phyloP scores from a whole-genome alignment of 2,888 invertebrate genomes.

The Chrysodeixis includens region DNA sequence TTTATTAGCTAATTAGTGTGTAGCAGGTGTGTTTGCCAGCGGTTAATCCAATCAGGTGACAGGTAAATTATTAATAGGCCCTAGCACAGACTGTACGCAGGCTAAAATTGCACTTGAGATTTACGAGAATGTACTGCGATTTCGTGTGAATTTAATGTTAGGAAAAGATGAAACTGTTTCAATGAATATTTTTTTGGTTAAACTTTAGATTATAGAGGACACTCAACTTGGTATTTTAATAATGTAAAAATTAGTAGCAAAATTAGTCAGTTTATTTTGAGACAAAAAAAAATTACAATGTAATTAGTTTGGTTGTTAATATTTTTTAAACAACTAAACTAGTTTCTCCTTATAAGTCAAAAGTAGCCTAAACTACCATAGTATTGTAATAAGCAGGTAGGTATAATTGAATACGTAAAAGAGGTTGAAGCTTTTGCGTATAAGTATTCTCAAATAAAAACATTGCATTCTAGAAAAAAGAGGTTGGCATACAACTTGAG shows the following conservation, averaged over 20 bases:
- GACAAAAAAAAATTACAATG: no score
- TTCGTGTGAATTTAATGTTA: slow-evolving; percentile 10
- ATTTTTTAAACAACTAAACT: not conserved
- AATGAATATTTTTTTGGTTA: not conserved
- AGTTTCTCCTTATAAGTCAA: no score
- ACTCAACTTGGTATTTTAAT: no score
- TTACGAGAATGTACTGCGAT: slow-evolving; percentile 17
- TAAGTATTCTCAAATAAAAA: not conserved
- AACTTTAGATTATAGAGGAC: no score
- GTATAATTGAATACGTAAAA: no score
- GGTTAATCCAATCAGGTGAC: slow-evolving; percentile 49
- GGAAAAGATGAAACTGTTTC: slow-evolving; percentile 5
- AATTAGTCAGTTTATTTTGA: no score
- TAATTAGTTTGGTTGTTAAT: no score
- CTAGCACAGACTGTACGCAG: not conserved
- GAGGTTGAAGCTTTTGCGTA: no score
- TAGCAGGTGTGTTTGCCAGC: slow-evolving; percentile 48
- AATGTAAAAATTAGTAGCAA: no score
- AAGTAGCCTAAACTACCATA: no score
- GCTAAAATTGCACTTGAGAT: slow-evolving; percentile 31
- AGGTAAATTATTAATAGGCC: slow-evolving; percentile 43
- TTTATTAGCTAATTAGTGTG: slow-evolving; percentile 39
- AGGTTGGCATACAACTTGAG: slow-evolving; percentile 41
- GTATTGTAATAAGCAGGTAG: no score
- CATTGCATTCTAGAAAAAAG: slow-evolving; percentile 1